Conservation (phyloP, 2,797 vertebrate species). For the Macropus fuliginosus region DNA sequence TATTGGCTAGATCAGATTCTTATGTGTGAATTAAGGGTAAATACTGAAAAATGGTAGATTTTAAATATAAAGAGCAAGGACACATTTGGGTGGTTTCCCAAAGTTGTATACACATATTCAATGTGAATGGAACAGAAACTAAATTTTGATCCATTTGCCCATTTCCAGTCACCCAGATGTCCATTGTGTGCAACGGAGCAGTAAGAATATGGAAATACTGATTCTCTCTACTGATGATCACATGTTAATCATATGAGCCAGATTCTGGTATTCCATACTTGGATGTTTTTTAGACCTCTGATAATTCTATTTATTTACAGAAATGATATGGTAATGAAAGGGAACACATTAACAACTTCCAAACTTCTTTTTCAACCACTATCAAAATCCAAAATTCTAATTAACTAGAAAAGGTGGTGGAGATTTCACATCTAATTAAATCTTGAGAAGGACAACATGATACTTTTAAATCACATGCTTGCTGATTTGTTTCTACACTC, state of each 20-base stretch:
- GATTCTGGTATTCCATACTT: background rate
- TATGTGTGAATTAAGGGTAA: background rate
- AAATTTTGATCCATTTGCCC: conserved; percentile 7
- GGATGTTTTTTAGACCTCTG: background rate
- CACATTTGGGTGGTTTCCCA: background rate
- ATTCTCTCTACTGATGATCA: background rate
- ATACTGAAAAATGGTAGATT: background rate
- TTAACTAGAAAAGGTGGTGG: background rate
- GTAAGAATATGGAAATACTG: background rate
- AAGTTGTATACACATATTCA: background rate
- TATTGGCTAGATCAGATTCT: background rate
- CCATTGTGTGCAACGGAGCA: background rate
- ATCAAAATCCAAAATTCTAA: background rate
- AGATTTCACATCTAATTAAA: background rate
- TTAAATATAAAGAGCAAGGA: background rate
- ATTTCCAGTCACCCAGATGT: conserved; percentile 17
- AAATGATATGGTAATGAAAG: background rate
- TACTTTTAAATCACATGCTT: background rate
- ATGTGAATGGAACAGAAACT: background rate
- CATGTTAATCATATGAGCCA: conserved; percentile 1
- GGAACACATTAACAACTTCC: background rate
- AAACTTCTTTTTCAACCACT: background rate
- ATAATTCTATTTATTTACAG: background rate
- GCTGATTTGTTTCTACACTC: background rate
- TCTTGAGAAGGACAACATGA: background rate